Conservation (phyloP, 2,888 invertebrate genomes). For the Agonopterix subpropinquella region DNA sequence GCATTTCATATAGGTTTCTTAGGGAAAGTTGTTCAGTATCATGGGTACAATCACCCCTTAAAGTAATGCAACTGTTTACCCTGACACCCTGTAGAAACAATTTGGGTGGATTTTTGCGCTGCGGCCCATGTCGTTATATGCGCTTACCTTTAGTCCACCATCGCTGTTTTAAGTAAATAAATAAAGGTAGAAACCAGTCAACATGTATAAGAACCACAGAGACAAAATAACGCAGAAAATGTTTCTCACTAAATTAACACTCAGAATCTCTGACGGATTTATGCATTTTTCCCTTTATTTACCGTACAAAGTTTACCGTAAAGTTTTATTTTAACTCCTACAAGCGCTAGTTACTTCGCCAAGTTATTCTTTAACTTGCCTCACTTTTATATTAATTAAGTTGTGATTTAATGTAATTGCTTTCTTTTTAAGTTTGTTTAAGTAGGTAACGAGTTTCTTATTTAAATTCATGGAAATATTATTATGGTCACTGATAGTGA, state of each 20-base stretch:
- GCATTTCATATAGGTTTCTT: no score
- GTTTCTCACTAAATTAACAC: not conserved
- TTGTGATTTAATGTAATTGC: constrained; percentile 4
- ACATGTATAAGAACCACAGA: not conserved
- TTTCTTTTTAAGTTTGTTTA: not conserved
- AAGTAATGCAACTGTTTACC: no score
- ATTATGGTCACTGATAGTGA: no score
- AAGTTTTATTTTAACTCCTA: not conserved
- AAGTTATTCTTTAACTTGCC: not conserved
- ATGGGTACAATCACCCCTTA: no score
- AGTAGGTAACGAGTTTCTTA: no score
- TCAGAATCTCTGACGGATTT: constrained; percentile 3
- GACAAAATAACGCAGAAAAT: not conserved
- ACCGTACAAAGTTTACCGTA: constrained; percentile 5
- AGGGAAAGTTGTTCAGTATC: no score
- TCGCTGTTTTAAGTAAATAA: no score
- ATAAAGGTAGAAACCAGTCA: not conserved
- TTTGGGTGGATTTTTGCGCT: no score
- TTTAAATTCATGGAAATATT: no score
- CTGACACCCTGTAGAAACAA: no score
- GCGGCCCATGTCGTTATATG: no score
- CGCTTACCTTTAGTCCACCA: no score
- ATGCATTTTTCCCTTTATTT: constrained; percentile 11
- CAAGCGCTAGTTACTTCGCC: not conserved
- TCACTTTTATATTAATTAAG: not conserved